Base-by-base conservation (phyloP, 2,888 invertebrate species). In the Calameuta idolon region DNA sequence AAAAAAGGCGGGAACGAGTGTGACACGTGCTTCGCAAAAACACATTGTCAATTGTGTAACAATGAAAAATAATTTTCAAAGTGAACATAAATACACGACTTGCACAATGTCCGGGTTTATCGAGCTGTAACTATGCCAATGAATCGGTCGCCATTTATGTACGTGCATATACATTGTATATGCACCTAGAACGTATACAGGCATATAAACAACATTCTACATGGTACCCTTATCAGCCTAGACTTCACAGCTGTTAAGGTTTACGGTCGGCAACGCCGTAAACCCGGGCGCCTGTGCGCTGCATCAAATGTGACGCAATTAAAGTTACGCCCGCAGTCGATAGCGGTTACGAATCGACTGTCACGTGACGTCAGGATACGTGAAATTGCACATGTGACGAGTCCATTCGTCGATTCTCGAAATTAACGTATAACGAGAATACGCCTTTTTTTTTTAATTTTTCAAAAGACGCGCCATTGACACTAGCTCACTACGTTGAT, bases 241-340 rank as follows among this genome's bases (percentile, higher is more conserved):
- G 84, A 86, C 86, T 87, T 87, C 85, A 83, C 84, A 86, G 85
- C 78, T 84, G 85, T 86, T 84, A 84, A 87, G 84, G 84, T 83
- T 86, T 86, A 87, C 85, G 83, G 80, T 81, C 77, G 55, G 81
- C 75, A 79, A 82, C 79, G 71, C 23, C 55, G 55, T 33, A 33
- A 71, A 71, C 12, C 31, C 33, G 34, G 85, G 79, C 84, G 83
- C 82, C 85, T 81, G 55, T 55, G 55, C 81, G 83, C 83, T 80
- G 81, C 83, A 82, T 84, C 82, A 82, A 83, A 82, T 83, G 82
- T 82, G 82, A 84, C 83, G 85, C 83, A 85, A 86, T 86, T 85
- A 86, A 85, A 86, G 79, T 81, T 79, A 77, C 80, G 78, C 75
- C 31, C 23, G 23, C 23, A 55, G 55, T 55, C 55, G 55, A 55